phyloP scores from a whole-genome alignment of 2,888 invertebrate species.

The Sesia bembeciformis region DNA sequence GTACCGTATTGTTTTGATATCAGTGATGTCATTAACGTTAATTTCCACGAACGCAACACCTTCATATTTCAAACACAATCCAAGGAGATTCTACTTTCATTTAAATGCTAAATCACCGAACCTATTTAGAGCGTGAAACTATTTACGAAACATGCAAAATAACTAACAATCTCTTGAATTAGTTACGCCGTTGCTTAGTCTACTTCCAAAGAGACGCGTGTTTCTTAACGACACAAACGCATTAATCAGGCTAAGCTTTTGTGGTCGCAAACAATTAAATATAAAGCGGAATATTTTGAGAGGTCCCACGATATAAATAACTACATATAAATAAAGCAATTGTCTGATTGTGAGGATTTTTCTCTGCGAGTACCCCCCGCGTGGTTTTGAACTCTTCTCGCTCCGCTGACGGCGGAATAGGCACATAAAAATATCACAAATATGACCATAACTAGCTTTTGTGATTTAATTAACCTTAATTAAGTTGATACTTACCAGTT shows the following conservation, averaged over 20 bases:
- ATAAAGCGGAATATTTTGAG: not conserved
- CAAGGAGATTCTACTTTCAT: constrained; percentile 58
- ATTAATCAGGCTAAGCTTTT: not conserved
- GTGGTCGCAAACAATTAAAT: not conserved
- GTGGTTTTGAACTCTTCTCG: constrained; percentile 11
- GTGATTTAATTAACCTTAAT: constrained; percentile 62
- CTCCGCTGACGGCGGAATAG: constrained; percentile 13
- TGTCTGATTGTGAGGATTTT: constrained; percentile 5
- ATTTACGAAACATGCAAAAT: constrained; percentile 74
- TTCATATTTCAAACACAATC: not conserved
- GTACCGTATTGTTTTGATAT: constrained; percentile 56
- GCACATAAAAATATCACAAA: constrained; percentile 18
- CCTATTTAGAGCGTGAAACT: constrained; percentile 68
- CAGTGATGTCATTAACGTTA: constrained; percentile 51
- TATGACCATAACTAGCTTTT: constrained; percentile 27
- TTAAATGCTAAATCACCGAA: constrained; percentile 31
- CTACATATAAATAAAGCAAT: constrained; percentile 4
- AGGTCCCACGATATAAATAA: not conserved
- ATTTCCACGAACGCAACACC: constrained; percentile 32
- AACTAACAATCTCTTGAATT: constrained; percentile 71
- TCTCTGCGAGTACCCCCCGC: constrained; percentile 9
- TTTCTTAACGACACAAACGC: constrained; percentile 31
- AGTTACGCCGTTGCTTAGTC: constrained; percentile 67
- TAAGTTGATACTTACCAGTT: constrained; percentile 37
- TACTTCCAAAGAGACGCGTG: constrained; percentile 41